Evolutionary conservation across 2,888 invertebrate genomes (phyloP).

Genomic region (Enchytraeus crypticus): DNA sequence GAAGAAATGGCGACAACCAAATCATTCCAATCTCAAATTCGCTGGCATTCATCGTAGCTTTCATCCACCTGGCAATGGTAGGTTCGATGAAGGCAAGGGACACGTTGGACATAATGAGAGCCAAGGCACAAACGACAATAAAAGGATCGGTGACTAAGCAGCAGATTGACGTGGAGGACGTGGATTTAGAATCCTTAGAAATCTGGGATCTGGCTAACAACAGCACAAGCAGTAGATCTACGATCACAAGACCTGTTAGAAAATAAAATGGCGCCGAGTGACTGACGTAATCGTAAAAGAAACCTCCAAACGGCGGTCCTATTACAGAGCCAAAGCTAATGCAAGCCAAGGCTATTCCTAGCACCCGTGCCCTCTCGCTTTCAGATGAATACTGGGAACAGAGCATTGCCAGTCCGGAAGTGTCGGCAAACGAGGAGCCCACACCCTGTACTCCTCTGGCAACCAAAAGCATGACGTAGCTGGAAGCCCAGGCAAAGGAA

Average conservation of each 20-base stretch:
- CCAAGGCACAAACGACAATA: constrained; percentile 91
- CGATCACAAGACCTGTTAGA: constrained; percentile 81
- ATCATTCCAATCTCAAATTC: constrained; percentile 98
- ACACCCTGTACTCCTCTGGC: constrained; percentile 95
- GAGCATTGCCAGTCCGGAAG: constrained; percentile 96
- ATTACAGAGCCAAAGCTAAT: constrained; percentile 97
- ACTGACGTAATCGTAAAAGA: constrained; percentile 91
- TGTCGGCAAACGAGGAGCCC: constrained; percentile 98
- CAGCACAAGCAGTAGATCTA: constrained; percentile 88
- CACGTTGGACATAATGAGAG: constrained; percentile 97
- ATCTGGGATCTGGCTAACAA: constrained; percentile 52
- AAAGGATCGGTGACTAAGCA: constrained; percentile 90
- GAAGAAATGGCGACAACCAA: constrained; percentile 97
- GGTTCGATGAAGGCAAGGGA: constrained; percentile 96
- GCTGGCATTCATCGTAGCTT: constrained; percentile 76
- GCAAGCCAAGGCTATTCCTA: constrained; percentile 88
- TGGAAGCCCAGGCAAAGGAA: constrained; percentile 89
- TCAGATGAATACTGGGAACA: constrained; percentile 97
- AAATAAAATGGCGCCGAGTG: constrained; percentile 95
- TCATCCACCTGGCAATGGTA: constrained; percentile 98
- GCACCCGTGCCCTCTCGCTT: constrained; percentile 81
- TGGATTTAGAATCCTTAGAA: constrained; percentile 52
- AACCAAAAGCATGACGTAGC: constrained; percentile 89
- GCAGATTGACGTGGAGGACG: constrained; percentile 70
- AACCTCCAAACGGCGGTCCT: constrained; percentile 93